Evolutionary conservation across 2,797 vertebrate genomes (phyloP).

Genomic region (Sebastes steindachneri): DNA sequence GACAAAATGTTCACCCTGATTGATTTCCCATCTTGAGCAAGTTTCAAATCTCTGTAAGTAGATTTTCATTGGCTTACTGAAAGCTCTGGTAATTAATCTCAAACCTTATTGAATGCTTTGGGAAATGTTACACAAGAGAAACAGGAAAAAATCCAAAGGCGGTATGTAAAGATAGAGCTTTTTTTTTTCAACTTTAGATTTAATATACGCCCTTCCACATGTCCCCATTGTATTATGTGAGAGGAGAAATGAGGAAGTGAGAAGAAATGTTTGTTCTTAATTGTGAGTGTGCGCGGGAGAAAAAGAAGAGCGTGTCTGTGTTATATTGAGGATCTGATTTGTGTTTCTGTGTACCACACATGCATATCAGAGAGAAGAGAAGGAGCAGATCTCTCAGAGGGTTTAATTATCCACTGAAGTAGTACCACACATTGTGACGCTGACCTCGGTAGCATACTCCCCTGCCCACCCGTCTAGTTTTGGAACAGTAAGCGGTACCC

Average conservation of each 20-base stretch:
- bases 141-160: neutral
- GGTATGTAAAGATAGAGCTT: neutral
- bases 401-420: constrained; percentile 80
- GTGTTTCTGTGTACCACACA: constrained; percentile 29
- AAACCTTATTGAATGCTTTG: constrained; percentile 6
- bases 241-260: neutral
- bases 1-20: neutral
- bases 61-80: constrained; percentile 25
- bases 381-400: constrained; percentile 64
- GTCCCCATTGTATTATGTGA: neutral
- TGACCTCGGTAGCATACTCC: constrained; percentile 66
- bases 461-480: constrained; percentile 36
- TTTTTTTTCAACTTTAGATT: neutral
- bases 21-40: constrained; percentile 15
- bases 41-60: constrained; percentile 20
- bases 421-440: constrained; percentile 62
- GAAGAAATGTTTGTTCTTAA: constrained; percentile 30
- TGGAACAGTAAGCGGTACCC: constrained; percentile 27
- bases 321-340: constrained; percentile 31
- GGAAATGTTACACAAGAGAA: neutral
- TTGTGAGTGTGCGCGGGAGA: constrained; percentile 9
- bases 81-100: constrained; percentile 9
- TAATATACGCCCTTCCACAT: constrained; percentile 5
- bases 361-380: constrained; percentile 53
- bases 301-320: constrained; percentile 9